Percentiles rank a stretch among this genome's conserved stretches.
These are phyloP conservation scores for Pocillopora meandrina DNA, from an alignment of 92 coral and sea anemone species.

Conservation along the genomic window DNA sequence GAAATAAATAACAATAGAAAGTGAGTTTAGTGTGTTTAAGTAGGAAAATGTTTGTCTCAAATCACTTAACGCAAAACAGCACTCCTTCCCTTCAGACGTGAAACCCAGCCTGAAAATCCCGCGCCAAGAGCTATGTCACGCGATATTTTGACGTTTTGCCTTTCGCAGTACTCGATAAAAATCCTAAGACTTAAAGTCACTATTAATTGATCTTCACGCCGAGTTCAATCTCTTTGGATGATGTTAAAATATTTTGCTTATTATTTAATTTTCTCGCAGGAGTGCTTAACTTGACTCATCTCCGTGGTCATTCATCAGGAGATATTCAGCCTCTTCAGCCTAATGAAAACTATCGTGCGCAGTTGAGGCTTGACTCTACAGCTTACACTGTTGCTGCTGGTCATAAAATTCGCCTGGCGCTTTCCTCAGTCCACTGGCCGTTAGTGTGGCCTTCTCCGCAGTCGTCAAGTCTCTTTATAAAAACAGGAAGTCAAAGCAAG, in stretches of 20 bases:
- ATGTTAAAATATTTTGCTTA: not conserved
- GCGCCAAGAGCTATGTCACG: too few species aligned
- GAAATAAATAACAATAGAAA: too few species aligned
- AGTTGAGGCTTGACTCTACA: conserved; percentile 54
- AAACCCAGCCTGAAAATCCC: too few species aligned
- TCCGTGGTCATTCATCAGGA: conserved; percentile 62
- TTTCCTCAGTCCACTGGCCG: conserved; percentile 83
- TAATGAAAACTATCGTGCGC: conserved; percentile 41
- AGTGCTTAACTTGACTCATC: conserved; percentile 70
- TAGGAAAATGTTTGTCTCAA: too few species aligned
- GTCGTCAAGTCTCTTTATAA: conserved; percentile 55
- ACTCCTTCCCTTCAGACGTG: too few species aligned
- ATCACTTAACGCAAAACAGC: too few species aligned
- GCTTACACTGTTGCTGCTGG: conserved; percentile 73
- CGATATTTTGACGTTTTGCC: too few species aligned
- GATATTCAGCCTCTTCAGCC: conserved; percentile 52
- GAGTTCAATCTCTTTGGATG: not conserved
- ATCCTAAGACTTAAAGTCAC: not conserved
- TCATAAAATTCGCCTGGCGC: conserved; percentile 78
- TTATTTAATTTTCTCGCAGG: conserved; percentile 34
- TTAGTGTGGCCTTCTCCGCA: conserved; percentile 82
- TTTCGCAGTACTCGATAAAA: too few species aligned
- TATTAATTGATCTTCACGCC: not conserved
- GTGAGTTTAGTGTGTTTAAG: too few species aligned
- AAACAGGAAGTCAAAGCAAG: conserved; percentile 56